phyloP scores from a whole-genome alignment of 2,888 invertebrate genomes.

The Capitulum mitella region DNA sequence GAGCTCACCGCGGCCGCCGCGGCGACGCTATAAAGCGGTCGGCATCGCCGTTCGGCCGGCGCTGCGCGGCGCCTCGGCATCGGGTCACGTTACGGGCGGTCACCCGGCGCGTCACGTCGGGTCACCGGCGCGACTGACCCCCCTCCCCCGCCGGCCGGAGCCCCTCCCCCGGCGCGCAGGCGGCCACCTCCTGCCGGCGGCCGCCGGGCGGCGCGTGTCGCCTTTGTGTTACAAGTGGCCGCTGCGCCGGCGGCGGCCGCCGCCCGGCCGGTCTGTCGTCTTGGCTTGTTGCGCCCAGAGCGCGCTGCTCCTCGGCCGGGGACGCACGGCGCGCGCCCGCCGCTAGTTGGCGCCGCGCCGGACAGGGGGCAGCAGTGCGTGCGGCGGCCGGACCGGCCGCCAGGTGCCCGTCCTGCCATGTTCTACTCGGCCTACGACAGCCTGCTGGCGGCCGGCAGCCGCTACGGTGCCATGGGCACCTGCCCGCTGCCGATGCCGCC shows the following conservation, averaged over 20 bases:
- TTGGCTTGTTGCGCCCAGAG: slow-evolving; percentile 23
- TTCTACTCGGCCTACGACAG: slow-evolving; percentile 20
- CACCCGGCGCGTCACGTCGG: neutral
- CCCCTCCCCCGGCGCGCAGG: neutral
- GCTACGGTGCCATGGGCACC: neutral
- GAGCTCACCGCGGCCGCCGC: neutral
- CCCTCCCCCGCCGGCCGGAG: neutral
- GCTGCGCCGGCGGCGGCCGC: neutral
- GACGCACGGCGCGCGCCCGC: neutral
- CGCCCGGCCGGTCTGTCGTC: neutral
- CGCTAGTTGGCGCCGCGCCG: neutral
- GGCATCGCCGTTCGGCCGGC: too few species aligned
- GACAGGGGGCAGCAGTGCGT: slow-evolving; percentile 19
- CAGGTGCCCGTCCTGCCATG: neutral
- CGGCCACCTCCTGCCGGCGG: neutral
- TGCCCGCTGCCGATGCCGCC: neutral
- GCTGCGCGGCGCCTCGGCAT: too few species aligned
- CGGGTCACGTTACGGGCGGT: neutral
- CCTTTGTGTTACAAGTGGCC: slow-evolving; percentile 18
- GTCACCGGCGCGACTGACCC: neutral
- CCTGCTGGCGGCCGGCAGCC: neutral
- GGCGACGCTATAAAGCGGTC: too few species aligned
- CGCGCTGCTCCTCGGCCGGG: neutral
- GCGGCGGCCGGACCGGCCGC: neutral
- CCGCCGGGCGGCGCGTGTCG: neutral